Evolutionary conservation across 2,888 invertebrate genomes (phyloP), one percentile per base, ranked within the genome.

Genomic region (Carabus problematicus): DNA sequence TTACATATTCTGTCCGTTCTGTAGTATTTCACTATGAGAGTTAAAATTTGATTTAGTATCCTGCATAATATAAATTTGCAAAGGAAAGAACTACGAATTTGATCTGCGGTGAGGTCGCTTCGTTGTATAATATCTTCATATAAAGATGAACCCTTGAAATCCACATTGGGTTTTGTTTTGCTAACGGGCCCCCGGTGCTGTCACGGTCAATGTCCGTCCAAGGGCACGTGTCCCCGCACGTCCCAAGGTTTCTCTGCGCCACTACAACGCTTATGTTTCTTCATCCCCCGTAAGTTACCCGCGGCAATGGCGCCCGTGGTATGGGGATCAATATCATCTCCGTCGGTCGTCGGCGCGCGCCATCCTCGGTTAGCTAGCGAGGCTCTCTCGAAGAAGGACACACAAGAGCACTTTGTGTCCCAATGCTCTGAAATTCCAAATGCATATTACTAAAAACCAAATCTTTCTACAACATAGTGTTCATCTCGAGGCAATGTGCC

Each of bases 121-220:
- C 6, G 29, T 29, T 29, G 29, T 29, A 29, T n/a, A n/a, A n/a
- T 29, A 29, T 29, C 29, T 29, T 29, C 29, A 29, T 29, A 29
- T 29, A 29, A 29, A 29, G 29, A 29, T 2, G 29, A 29, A 29
- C 29, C 29, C 29, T 29, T 29, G 29, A 29, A 29, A 29, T 29
- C 6, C 29, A 29, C n/a, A 42, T 59, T 59, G n/a, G n/a, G 61
- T 43, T 61, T 45, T 18, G 29, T 9, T 63, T 49, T 61, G 29
- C 12, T 12, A 47, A 47, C 47, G 16, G 11, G 11, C 18, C 18
- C 19, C 49, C 52, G 52, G 62, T 64, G 18, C 14, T 14, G 56
- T 64, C 56, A 64, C 64, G 64, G 64, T 64, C 64, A 64, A 64
- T 64, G 64, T 56, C 64, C 64, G 54, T 42, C 29, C 64, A 64